phyloP scores from a whole-genome alignment of 1,140 invertebrate species.

The Formica selysi region DNA sequence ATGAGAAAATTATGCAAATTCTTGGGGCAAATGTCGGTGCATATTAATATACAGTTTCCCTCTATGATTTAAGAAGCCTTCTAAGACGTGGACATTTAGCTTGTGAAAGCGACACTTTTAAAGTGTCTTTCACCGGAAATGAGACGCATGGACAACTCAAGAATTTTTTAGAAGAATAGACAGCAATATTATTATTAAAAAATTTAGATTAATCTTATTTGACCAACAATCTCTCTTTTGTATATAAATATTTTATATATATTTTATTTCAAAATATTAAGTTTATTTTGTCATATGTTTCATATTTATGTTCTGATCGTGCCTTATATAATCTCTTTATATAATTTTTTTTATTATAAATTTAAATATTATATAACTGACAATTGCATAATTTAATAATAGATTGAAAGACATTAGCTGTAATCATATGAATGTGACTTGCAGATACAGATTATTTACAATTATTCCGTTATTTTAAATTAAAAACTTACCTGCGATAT shows the following conservation, averaged over 20 bases:
- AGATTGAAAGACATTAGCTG: background rate
- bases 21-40: background rate
- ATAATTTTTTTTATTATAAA: background rate
- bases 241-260: background rate
- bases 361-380: background rate
- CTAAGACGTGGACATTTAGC: background rate
- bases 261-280: conserved; percentile 5
- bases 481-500: background rate
- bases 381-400: background rate
- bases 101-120: conserved; percentile 31
- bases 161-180: background rate
- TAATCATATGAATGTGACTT: no score
- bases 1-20: conserved; percentile 21
- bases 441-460: background rate
- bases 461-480: conserved; percentile 35
- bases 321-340: background rate
- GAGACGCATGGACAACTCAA: background rate
- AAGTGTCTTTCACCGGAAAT: background rate
- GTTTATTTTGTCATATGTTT: background rate
- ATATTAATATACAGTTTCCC: conserved; percentile 9
- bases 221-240: background rate
- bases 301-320: background rate
- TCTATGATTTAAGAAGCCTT: conserved; percentile 22
- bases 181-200: background rate
- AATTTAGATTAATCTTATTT: background rate